Conservation (phyloP, 2,113 vertebrate species). For the Vimba vimba region DNA sequence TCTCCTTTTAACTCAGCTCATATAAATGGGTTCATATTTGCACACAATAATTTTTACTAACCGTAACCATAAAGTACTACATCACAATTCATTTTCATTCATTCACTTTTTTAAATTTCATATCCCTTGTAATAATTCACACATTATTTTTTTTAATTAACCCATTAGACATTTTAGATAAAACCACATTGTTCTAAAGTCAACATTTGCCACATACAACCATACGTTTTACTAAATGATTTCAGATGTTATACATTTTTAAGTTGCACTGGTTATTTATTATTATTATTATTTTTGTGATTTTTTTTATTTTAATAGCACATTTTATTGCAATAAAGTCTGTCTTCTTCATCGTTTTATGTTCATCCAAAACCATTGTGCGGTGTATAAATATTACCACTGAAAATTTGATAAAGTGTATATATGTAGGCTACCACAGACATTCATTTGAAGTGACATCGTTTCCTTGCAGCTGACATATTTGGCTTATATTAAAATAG, state of each 20-base stretch:
- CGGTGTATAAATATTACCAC: neutral
- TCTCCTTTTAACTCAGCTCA: neutral
- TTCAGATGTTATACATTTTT: neutral
- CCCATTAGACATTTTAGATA: neutral
- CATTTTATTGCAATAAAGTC: neutral
- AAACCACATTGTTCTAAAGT: neutral
- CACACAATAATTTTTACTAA: neutral
- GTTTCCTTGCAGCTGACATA: neutral
- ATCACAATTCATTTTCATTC: neutral
- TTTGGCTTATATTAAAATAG: neutral
- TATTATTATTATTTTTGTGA: no score
- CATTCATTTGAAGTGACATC: neutral
- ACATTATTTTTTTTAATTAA: neutral
- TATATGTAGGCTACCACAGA: neutral
- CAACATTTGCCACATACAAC: no score
- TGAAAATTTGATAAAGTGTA: neutral
- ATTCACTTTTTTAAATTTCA: neutral
- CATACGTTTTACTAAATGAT: no score
- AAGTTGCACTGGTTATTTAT: neutral
- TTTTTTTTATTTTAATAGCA: neutral
- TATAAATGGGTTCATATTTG: slow-evolving; percentile 10
- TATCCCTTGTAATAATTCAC: neutral
- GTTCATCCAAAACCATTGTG: neutral
- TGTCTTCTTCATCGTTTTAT: neutral
- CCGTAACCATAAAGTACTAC: neutral